These are phyloP conservation scores for Dichetophora obliterata DNA, from an alignment of 2,888 invertebrate species.

Conservation along the genomic window DNA sequence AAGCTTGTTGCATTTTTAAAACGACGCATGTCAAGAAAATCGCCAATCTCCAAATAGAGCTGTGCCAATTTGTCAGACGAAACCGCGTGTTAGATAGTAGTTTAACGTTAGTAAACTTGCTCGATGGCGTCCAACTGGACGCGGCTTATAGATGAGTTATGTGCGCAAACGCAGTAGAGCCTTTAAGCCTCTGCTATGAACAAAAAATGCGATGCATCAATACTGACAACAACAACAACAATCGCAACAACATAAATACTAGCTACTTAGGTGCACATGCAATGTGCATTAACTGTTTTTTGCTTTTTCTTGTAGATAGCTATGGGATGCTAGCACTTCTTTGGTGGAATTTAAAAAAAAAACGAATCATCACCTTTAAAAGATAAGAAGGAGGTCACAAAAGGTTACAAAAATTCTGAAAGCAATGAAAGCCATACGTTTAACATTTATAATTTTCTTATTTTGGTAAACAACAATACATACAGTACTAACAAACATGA, in stretches of 20 bases:
- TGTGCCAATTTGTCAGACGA: conserved; percentile 18
- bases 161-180: background rate
- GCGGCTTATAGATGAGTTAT: conserved; percentile 9
- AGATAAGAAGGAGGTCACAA: too few relatives aligned
- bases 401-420: too few relatives aligned
- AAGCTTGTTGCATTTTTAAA: background rate
- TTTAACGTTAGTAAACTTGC: background rate
- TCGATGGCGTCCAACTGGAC: conserved; percentile 4
- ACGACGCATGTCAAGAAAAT: background rate
- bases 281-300: background rate
- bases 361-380: too few relatives aligned
- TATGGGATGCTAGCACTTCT: too few relatives aligned
- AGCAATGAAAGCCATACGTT: too few relatives aligned
- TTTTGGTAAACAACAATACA: too few relatives aligned
- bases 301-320: background rate
- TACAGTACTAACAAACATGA: too few relatives aligned
- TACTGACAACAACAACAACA: conserved; percentile 3
- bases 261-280: background rate
- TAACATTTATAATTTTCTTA: too few relatives aligned
- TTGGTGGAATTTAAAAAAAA: too few relatives aligned
- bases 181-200: background rate
- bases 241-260: conserved; percentile 5
- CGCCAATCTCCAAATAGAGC: background rate
- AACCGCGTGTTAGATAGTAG: background rate
- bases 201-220: conserved; percentile 1